These are phyloP conservation scores for Phylloscopus trochilus DNA, from an alignment of 2,113 vertebrate species.

Conservation along the genomic window DNA sequence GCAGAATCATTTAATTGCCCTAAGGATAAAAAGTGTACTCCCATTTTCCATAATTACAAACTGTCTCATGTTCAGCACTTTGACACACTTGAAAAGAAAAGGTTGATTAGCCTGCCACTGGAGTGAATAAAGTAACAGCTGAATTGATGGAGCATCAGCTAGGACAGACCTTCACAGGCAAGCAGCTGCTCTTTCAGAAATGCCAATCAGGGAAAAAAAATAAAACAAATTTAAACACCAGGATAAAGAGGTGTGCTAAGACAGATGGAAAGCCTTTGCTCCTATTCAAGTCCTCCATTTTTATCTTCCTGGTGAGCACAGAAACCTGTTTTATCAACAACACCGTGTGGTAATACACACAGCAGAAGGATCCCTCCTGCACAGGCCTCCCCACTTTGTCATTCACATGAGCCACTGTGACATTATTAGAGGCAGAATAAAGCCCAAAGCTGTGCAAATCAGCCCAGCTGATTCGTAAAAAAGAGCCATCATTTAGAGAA, in stretches of 20 bases:
- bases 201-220: background rate
- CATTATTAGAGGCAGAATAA: background rate
- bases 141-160: background rate
- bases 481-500: background rate
- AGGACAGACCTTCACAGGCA: background rate
- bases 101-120: constrained; percentile 12
- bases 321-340: background rate
- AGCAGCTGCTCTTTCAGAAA: constrained; percentile 33
- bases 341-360: background rate
- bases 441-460: background rate
- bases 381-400: rapidly evolving
- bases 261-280: constrained; percentile 32
- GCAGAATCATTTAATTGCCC: constrained; percentile 19
- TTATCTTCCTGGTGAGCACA: background rate
- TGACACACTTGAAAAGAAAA: constrained; percentile 31
- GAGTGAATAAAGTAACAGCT: constrained; percentile 16
- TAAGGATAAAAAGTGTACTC: background rate
- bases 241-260: background rate
- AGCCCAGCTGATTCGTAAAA: background rate
- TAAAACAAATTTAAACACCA: background rate
- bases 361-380: background rate
- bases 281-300: background rate
- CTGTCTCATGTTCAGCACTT: background rate
- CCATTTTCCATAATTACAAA: constrained; percentile 40
- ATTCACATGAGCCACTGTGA: background rate